Conservation (phyloP, 2,888 invertebrate genomes). For the Calameuta filiformis region DNA sequence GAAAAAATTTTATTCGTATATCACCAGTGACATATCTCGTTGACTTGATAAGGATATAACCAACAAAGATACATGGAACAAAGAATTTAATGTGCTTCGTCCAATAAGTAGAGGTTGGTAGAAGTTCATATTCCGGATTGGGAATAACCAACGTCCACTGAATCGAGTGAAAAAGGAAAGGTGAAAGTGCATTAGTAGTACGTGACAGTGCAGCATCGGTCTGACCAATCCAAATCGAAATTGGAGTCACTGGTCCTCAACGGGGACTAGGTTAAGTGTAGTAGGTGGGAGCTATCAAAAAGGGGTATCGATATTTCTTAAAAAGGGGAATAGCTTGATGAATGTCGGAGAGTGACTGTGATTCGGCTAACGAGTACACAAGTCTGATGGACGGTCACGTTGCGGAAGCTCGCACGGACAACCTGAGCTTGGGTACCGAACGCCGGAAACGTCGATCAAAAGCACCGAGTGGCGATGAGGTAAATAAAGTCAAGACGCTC, state of each 20-base stretch:
- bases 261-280: neutral
- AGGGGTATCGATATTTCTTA: neutral
- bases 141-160: no score
- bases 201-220: neutral
- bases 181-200: no score
- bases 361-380: constrained; percentile 78
- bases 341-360: constrained; percentile 71
- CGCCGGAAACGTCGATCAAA: constrained; percentile 72
- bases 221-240: neutral
- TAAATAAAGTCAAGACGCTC: constrained; percentile 42
- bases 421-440: constrained; percentile 68
- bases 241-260: neutral
- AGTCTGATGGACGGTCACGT: constrained; percentile 90
- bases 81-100: no score
- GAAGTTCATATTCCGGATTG: no score
- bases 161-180: no score
- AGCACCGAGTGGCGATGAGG: constrained; percentile 60
- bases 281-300: neutral
- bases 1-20: no score
- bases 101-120: no score
- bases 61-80: no score
- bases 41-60: no score
- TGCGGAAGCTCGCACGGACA: constrained; percentile 72
- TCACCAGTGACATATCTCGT: no score
- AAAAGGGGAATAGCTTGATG: constrained; percentile 44